These are phyloP conservation scores for Xylocampa areola DNA, from an alignment of 2,888 invertebrate species.

Conservation along the genomic window DNA sequence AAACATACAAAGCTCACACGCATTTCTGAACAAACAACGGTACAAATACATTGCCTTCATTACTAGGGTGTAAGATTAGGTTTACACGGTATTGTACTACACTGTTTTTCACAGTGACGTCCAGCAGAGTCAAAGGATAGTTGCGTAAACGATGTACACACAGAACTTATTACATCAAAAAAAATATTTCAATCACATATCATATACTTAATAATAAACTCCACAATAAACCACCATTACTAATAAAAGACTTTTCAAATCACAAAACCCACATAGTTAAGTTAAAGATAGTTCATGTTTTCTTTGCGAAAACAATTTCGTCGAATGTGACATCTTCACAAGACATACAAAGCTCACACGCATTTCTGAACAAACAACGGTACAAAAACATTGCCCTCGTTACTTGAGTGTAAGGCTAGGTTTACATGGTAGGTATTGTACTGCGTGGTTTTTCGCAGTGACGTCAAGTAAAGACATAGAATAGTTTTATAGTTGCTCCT, in stretches of 20 bases:
- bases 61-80: conserved; percentile 32
- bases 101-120: not conserved
- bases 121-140: no score
- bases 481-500: no score
- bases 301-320: conserved; percentile 57
- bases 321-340: conserved; percentile 50
- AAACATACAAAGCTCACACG: conserved; percentile 54
- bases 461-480: no score
- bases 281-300: conserved; percentile 63
- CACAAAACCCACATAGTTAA: conserved; percentile 36
- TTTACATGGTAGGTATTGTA: not conserved
- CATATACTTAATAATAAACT: no score
- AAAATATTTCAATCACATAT: no score
- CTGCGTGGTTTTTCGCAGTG: not conserved
- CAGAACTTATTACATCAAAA: no score
- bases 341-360: conserved; percentile 54
- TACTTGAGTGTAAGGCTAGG: conserved; percentile 33
- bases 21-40: conserved; percentile 64
- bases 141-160: no score
- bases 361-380: conserved; percentile 64
- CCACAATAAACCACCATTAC: no score
- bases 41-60: conserved; percentile 57
- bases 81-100: not conserved
- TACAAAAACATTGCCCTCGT: conserved; percentile 57
- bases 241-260: no score